Percentiles rank a stretch among this genome's conserved stretches.
Conservation (phyloP, 1,140 invertebrate species). For the Probaryconus sp. region DNA sequence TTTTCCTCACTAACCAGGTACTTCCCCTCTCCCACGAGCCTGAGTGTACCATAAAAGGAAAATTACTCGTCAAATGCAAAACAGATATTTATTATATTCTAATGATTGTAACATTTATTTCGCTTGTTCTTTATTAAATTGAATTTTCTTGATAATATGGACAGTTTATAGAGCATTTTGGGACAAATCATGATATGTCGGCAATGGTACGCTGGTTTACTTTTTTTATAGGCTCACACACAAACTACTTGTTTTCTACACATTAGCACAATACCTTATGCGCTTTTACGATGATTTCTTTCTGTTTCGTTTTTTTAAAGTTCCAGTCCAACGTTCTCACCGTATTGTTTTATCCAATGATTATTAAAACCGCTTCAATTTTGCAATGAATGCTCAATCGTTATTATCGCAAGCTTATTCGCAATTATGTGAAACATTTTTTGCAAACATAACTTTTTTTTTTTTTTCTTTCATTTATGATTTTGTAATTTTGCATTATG, state of each 20-base stretch:
- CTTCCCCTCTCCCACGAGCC: conserved; percentile 66
- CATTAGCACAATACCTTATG: neutral
- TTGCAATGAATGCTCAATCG: conserved; percentile 61
- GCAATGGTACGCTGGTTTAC: conserved; percentile 55
- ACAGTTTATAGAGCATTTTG: conserved; percentile 50
- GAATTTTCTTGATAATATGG: conserved; percentile 27
- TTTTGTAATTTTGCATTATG: too few species aligned
- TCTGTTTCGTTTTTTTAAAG: conserved; percentile 23
- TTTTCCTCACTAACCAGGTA: conserved; percentile 81
- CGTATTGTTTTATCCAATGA: conserved; percentile 25
- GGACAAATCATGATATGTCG: conserved; percentile 38
- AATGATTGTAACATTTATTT: conserved; percentile 35
- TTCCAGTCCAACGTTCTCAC: conserved; percentile 14
- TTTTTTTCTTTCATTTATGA: too few species aligned
- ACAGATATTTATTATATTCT: conserved; percentile 36
- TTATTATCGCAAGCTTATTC: conserved; percentile 59
- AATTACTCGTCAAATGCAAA: conserved; percentile 44
- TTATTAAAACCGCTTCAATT: conserved; percentile 59
- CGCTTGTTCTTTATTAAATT: conserved; percentile 39
- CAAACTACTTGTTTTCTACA: conserved; percentile 29
- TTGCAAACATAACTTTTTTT: neutral
- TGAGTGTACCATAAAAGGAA: conserved; percentile 38
- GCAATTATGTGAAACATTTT: conserved; percentile 45
- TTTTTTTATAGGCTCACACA: conserved; percentile 33
- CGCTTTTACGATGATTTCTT: conserved; percentile 16